Evolutionary conservation across 2,888 invertebrate genomes (phyloP), one percentile per base, ranked within the genome.

Genomic region (Pimpla rufipes): DNA sequence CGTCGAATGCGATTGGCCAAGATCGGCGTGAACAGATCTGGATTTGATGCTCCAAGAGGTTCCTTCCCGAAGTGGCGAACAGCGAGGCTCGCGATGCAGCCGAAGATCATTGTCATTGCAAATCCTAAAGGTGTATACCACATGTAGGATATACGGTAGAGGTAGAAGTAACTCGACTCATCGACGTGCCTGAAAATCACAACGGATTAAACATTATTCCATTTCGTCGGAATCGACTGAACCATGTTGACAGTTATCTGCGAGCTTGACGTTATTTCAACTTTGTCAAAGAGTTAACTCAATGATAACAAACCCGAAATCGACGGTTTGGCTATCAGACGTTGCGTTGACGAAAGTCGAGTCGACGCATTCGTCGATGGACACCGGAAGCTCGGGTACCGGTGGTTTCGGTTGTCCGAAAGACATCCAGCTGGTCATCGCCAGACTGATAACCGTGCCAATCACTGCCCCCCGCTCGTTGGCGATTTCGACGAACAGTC

Each of bases 191-290:
- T 84, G 23, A 52, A 52, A 67, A 91, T 84, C 71, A 52, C 52
- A 52, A 52, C 18, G 10, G 10, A 5, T 3, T 2, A 10, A 1
- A 21, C 10, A 52, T 52, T 50, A 16, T 0, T 16, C 6, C 16
- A n/a, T 16, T 50, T 93, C 91, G 91, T 98, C 98, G 5, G 97
- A 96, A 94, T 98, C 98, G 89, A 97, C 96, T 86, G 97, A 96
- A 5, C 2, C 29, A 29, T 29, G 5, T 29, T 5, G 3, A 29
- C n/a, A n/a, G n/a, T n/a, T n/a, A n/a, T n/a, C n/a, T n/a, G n/a
- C n/a, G n/a, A n/a, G n/a, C n/a, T n/a, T n/a, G n/a, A n/a, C n/a
- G n/a, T n/a, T n/a, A n/a, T n/a, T n/a, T n/a, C n/a, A n/a, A n/a
- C n/a, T n/a, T n/a, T n/a, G n/a, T n/a, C n/a, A n/a, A n/a, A n/a